These are phyloP conservation scores for Yponomeuta plumbellus DNA, from an alignment of 2,888 invertebrate species.

Conservation along the genomic window DNA sequence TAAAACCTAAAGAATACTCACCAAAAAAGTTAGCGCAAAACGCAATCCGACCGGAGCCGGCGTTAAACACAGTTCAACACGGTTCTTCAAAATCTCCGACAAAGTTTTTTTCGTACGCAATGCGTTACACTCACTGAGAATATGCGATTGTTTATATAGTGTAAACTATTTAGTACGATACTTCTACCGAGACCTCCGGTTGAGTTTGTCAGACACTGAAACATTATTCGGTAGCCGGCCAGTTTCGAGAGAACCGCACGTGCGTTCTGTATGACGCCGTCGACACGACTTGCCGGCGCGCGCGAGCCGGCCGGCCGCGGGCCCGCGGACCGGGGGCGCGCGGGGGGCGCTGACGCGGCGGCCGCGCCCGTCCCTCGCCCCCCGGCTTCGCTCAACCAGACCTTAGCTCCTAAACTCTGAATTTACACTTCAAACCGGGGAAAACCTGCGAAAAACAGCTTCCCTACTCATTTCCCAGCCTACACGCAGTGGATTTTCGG, in stretches of 20 bases:
- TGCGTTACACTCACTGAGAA: slow-evolving; percentile 77
- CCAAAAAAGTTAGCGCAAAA: slow-evolving; percentile 70
- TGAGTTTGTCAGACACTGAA: slow-evolving; percentile 75
- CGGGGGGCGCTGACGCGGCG: slow-evolving; percentile 35
- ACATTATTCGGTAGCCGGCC: slow-evolving; percentile 76
- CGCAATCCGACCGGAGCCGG: slow-evolving; percentile 68
- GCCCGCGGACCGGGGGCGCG: slow-evolving; percentile 32
- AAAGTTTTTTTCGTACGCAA: slow-evolving; percentile 77
- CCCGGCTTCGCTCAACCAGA: slow-evolving; percentile 32
- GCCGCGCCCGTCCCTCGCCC: slow-evolving; percentile 29
- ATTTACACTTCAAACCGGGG: slow-evolving; percentile 43
- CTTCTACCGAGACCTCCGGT: slow-evolving; percentile 75
- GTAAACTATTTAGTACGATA: slow-evolving; percentile 71
- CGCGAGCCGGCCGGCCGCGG: slow-evolving; percentile 31
- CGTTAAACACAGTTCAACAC: slow-evolving; percentile 74
- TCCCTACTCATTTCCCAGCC: slow-evolving; percentile 8
- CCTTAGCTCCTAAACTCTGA: slow-evolving; percentile 63
- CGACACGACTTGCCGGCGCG: slow-evolving; percentile 56
- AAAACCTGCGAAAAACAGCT: slow-evolving; percentile 17
- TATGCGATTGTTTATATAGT: slow-evolving; percentile 72
- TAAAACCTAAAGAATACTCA: slow-evolving; percentile 37
- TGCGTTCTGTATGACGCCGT: slow-evolving; percentile 68
- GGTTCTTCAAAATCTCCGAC: slow-evolving; percentile 76
- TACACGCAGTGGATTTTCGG: not conserved
- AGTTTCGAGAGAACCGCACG: slow-evolving; percentile 69